Percentiles rank a stretch among this genome's conserved stretches.
Evolutionary conservation across 2,797 vertebrate genomes (phyloP).

Genomic region (Tachyglossus aculeatus): DNA sequence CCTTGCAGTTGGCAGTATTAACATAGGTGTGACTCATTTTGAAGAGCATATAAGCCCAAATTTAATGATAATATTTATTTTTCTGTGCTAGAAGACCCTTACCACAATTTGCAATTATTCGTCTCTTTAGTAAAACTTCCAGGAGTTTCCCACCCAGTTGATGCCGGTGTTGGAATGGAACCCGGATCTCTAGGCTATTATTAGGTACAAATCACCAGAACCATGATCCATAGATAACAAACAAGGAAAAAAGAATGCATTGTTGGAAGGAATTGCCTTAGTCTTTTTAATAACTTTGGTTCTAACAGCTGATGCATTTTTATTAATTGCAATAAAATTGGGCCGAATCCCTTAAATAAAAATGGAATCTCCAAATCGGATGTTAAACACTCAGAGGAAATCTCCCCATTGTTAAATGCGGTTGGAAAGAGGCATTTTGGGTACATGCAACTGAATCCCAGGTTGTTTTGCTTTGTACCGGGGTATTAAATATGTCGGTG

Average conservation of each 20-base stretch:
- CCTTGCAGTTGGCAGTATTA: not conserved
- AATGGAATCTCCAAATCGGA: not conserved
- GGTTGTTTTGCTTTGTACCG: slow-evolving; percentile 28
- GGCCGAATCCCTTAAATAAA: not conserved
- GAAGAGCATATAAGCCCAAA: too few species aligned
- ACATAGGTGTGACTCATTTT: not conserved
- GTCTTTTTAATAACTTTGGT: not conserved
- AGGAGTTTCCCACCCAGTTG: not conserved
- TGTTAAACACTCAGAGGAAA: not conserved
- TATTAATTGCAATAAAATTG: not conserved
- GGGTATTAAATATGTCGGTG: slow-evolving; percentile 27
- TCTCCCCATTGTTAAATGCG: not conserved
- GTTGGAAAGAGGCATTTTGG: slow-evolving; percentile 12
- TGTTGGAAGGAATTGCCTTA: slow-evolving; percentile 6
- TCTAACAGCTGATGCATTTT: not conserved
- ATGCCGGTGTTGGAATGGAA: not conserved
- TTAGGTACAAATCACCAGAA: not conserved
- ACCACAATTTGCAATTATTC: too few species aligned
- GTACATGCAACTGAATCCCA: not conserved
- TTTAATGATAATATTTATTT: too few species aligned
- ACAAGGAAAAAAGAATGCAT: not conserved
- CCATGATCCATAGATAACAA: not conserved
- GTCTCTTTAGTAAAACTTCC: too few species aligned
- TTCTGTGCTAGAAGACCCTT: too few species aligned
- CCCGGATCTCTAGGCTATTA: not conserved